phyloP scores from a whole-genome alignment of 2,113 vertebrate species.

The Megaceryle maxima region DNA sequence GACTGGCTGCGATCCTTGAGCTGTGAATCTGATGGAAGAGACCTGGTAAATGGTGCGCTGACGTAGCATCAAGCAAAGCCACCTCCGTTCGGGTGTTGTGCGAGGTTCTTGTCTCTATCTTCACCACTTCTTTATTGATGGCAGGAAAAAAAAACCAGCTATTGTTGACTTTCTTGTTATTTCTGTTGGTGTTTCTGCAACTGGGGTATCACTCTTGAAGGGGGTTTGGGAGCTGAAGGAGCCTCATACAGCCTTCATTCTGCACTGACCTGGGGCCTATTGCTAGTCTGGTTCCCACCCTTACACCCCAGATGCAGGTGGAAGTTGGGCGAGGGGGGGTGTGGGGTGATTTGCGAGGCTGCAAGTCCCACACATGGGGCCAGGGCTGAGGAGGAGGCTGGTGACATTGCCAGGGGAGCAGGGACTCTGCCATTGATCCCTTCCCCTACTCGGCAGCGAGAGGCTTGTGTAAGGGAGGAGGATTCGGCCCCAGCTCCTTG shows the following conservation, averaged over 20 bases:
- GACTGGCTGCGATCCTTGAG: not conserved
- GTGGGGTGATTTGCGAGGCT: not conserved
- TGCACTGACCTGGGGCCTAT: not conserved
- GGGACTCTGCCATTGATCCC: fast-evolving
- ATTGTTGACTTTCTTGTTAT: fast-evolving
- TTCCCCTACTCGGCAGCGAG: fast-evolving
- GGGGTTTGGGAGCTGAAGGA: not conserved
- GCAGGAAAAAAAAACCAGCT: not conserved
- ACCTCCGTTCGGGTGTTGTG: not conserved
- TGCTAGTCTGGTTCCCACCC: not conserved
- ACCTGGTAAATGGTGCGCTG: not conserved
- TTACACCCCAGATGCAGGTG: fast-evolving
- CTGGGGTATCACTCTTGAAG: too few relatives aligned
- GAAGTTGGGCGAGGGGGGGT: not conserved
- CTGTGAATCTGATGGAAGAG: not conserved
- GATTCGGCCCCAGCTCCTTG: not conserved
- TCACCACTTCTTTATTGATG: not conserved
- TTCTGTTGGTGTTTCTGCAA: not conserved
- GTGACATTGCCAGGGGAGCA: fast-evolving
- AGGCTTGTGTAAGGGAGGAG: not conserved
- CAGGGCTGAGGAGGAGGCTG: not conserved
- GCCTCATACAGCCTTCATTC: not conserved
- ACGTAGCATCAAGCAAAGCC: not conserved
- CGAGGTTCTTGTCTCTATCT: not conserved
- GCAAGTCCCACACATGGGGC: too few relatives aligned